Evolutionary conservation across 1,140 invertebrate species (phyloP).

Genomic region (Tetraneura akinire): DNA sequence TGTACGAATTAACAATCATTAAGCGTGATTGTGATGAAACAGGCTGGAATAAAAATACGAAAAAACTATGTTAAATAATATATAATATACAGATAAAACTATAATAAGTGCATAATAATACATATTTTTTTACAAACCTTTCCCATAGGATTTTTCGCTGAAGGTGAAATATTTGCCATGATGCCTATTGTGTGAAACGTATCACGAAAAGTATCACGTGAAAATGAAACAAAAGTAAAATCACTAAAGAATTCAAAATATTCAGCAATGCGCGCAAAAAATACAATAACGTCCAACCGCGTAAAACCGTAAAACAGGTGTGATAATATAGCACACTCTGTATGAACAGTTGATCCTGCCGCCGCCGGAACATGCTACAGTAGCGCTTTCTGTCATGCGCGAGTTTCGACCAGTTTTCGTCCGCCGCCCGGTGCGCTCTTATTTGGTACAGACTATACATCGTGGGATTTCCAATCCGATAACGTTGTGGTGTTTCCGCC

Average conservation of each 20-base stretch:
- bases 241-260: too few relatives aligned
- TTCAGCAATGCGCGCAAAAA: conserved; percentile 9
- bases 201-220: too few relatives aligned
- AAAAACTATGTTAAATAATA: background rate
- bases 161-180: background rate
- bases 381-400: conserved; percentile 1
- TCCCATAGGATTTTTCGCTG: background rate
- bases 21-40: background rate
- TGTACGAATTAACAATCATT: background rate
- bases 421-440: too few relatives aligned
- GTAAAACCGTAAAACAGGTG: background rate
- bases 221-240: too few relatives aligned
- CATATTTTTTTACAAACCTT: background rate
- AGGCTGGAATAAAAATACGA: background rate
- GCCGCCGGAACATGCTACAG: background rate
- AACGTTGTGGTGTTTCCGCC: too few relatives aligned
- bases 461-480: too few relatives aligned
- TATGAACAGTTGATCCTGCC: background rate
- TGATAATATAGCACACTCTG: background rate
- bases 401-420: too few relatives aligned
- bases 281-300: background rate
- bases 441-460: too few relatives aligned
- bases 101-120: too few relatives aligned
- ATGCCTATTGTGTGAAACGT: too few relatives aligned
- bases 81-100: background rate